Percentiles rank a stretch among this genome's conserved stretches.
Evolutionary conservation across 2,113 vertebrate species (phyloP).

Genomic region (Hippocampus guttulatus): DNA sequence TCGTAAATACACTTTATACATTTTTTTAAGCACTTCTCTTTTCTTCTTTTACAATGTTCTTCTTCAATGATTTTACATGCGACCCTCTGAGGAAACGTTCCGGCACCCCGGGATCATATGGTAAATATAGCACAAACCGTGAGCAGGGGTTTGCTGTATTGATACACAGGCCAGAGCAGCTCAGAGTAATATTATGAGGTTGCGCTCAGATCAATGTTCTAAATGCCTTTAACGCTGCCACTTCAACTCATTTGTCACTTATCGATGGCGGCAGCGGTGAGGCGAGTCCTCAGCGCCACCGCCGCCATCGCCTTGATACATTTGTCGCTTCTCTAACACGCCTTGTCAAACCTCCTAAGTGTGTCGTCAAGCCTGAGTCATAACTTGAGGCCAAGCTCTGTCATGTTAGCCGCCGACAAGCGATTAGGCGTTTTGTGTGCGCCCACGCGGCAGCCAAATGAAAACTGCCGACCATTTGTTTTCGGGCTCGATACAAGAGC

Average conservation of each 20-base stretch:
- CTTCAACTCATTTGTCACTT: slow-evolving; percentile 86
- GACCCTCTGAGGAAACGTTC: background rate
- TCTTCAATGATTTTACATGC: too few relatives aligned
- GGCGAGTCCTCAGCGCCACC: slow-evolving; percentile 2
- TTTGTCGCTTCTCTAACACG: slow-evolving; percentile 39
- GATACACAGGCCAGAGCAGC: slow-evolving; percentile 34
- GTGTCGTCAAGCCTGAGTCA: slow-evolving; percentile 61
- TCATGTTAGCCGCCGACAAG: slow-evolving; percentile 52
- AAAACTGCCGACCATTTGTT: slow-evolving; percentile 57
- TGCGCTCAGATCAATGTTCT: slow-evolving; percentile 80
- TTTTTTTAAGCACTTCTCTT: too few relatives aligned
- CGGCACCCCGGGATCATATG: background rate
- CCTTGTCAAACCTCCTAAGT: slow-evolving; percentile 47
- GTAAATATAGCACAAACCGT: background rate
- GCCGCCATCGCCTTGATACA: slow-evolving; percentile 9
- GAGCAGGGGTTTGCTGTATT: slow-evolving; percentile 20
- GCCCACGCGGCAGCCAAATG: slow-evolving; percentile 26
- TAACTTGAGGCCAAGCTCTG: slow-evolving; percentile 60
- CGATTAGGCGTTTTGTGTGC: slow-evolving; percentile 38
- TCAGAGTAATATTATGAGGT: slow-evolving; percentile 89
- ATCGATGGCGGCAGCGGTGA: slow-evolving; percentile 41
- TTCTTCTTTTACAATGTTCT: too few relatives aligned
- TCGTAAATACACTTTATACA: too few relatives aligned
- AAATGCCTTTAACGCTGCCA: slow-evolving; percentile 76
- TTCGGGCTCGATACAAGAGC: slow-evolving; percentile 41